Conservation (phyloP, 2,113 vertebrate genomes). For the Lethenteron reissneri region DNA sequence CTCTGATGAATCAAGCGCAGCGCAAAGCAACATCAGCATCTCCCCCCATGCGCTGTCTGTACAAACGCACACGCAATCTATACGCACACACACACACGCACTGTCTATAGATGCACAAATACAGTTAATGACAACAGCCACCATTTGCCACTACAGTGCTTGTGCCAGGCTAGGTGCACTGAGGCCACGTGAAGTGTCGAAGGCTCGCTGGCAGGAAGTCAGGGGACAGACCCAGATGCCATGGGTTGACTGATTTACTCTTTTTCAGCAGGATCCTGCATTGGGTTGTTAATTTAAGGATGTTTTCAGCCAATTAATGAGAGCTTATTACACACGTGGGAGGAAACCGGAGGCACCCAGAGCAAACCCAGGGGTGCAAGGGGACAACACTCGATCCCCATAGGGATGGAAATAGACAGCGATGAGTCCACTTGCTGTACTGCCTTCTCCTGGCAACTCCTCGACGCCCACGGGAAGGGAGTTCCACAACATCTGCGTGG, state of each 20-base stretch:
- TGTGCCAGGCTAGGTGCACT: background rate
- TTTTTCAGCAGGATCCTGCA: background rate
- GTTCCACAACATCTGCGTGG: background rate
- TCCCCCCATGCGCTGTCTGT: background rate
- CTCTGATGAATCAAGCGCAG: constrained; percentile 31
- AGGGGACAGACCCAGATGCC: background rate
- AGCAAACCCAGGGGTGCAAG: too few relatives aligned
- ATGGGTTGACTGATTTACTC: background rate
- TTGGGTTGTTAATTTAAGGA: too few relatives aligned
- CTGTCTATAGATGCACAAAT: background rate
- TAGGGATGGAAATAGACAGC: too few relatives aligned
- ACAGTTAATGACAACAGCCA: background rate
- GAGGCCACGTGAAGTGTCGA: background rate
- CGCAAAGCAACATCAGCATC: background rate
- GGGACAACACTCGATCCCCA: too few relatives aligned
- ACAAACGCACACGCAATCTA: background rate
- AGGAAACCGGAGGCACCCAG: too few relatives aligned
- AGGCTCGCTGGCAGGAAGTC: background rate
- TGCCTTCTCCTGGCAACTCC: background rate
- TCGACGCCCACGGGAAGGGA: background rate
- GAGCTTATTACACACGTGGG: too few relatives aligned
- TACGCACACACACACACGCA: constrained; percentile 5
- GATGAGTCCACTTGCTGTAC: too few relatives aligned
- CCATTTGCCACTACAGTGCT: background rate
- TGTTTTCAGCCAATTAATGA: too few relatives aligned